Evolutionary conservation across 2,888 invertebrate genomes (phyloP), one percentile per base, ranked within the genome.

Genomic region (Orchestes rusci): DNA sequence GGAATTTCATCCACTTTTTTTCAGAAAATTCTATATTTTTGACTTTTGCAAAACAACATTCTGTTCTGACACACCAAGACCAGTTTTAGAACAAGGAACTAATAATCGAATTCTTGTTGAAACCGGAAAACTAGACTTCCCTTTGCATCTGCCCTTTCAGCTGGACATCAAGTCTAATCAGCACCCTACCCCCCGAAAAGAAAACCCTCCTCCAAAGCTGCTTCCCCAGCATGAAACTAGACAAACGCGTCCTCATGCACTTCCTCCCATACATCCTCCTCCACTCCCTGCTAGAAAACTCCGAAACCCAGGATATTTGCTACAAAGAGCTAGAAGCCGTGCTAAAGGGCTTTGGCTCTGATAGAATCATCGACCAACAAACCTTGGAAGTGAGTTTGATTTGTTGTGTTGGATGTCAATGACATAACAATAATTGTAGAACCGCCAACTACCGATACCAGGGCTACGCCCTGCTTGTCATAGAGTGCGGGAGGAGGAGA

Each of bases 231-330:
- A 81, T 89, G 67, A 78, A 81, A 17, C 76, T 82, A 46, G 85
- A 86, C 61, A 75, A 77, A 30, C 76, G 79, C 58, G 80, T 82
- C 12, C 64, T 86, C 46, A 79, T 82, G 61, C 75, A 82, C 40
- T 84, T 87, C 60, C 69, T 88, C 41, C 88, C 88, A 0, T 81
- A 86, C 55, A 80, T 87, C 27, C 62, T 87, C 7, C 56, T 82
- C 2, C 81, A 82, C 58, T 75, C 79, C 0, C 60, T 82, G 23
- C 72, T 79, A 58, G 75, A 76, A 50, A 72, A 74, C 23, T 58
- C 58, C 1, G 56, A 60, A 7, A 69, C 72, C 42, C 59, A 64
- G n/a, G 58, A 65, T 18, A 69, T 70, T 45, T 68, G 76, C 18
- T 71, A 68, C 50, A 69, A 73, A 33, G 82, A 82, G 61, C 71